These are phyloP conservation scores for Alsophila aescularia DNA, from an alignment of 2,888 invertebrate genomes.

Conservation along the genomic window DNA sequence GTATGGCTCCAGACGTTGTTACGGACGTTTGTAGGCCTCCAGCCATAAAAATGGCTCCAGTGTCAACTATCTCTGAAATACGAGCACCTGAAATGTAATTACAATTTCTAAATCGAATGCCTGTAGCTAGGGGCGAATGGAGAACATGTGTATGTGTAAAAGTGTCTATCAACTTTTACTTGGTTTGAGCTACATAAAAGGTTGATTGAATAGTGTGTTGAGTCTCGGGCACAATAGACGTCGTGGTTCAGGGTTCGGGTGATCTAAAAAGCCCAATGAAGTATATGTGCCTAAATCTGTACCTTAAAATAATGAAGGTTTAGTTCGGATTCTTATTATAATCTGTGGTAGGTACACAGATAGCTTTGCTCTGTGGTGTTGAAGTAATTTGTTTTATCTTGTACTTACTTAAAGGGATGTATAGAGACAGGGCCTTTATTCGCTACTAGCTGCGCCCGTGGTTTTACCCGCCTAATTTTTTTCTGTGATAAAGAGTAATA, in stretches of 20 bases:
- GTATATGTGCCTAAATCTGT: no score
- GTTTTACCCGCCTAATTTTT: no score
- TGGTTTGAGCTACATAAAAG: slow-evolving; percentile 1
- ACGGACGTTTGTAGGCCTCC: slow-evolving; percentile 16
- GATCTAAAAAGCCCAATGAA: no score
- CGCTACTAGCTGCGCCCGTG: no score
- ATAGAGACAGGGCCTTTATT: no score
- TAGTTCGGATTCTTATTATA: no score
- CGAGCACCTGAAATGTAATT: slow-evolving; percentile 24
- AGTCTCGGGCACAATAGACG: slow-evolving; percentile 2
- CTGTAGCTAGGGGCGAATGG: background rate
- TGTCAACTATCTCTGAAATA: slow-evolving; percentile 25
- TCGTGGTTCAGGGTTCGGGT: background rate
- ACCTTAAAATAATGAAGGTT: no score
- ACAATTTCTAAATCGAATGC: slow-evolving; percentile 17
- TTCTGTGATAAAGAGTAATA: no score
- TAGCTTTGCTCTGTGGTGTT: no score
- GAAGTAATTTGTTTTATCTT: no score
- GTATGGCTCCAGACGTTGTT: slow-evolving; percentile 21
- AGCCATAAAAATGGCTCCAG: slow-evolving; percentile 24
- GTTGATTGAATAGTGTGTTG: slow-evolving; percentile 19
- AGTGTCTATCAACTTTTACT: slow-evolving; percentile 2
- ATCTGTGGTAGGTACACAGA: no score
- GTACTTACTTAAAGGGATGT: no score
- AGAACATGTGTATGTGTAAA: background rate